Evolutionary conservation across 2,113 vertebrate genomes (phyloP).

Genomic region (Panthera leo): DNA sequence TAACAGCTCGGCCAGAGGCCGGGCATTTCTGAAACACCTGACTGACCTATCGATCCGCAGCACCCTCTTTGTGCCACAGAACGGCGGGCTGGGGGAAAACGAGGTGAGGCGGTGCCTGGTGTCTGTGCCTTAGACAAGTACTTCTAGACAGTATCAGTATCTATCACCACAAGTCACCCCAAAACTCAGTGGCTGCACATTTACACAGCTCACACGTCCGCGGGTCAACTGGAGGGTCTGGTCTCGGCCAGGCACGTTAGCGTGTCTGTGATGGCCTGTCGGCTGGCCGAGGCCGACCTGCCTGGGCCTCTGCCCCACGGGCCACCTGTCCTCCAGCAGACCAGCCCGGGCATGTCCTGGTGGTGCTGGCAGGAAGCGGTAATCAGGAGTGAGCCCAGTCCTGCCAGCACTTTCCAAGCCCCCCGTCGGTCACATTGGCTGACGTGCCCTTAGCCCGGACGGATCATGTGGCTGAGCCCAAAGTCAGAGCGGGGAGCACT

Average conservation of each 20-base stretch:
- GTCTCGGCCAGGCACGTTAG: neutral
- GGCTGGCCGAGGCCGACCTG: fast-evolving
- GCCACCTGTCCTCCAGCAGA: neutral
- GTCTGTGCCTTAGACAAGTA: neutral
- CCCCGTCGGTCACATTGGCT: neutral
- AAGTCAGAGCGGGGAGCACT: neutral
- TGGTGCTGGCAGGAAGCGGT: fast-evolving
- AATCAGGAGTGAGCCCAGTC: neutral
- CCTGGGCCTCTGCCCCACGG: neutral
- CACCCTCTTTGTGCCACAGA: conserved; percentile 93
- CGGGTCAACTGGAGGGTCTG: neutral
- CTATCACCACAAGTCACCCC: neutral
- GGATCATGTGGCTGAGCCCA: neutral
- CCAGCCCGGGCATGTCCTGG: fast-evolving
- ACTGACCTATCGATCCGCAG: conserved; percentile 84
- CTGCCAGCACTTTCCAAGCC: neutral
- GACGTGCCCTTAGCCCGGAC: neutral
- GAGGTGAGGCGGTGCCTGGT: conserved; percentile 83
- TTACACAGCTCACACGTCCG: neutral
- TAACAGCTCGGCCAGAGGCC: conserved; percentile 85
- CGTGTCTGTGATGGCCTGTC: neutral
- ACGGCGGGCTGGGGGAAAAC: conserved; percentile 87
- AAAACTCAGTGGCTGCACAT: fast-evolving
- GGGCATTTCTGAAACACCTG: conserved; percentile 87
- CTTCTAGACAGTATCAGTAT: neutral